Base-by-base conservation (phyloP, 92 coral and sea anemone genomes). In the Hydrozoanthus gracilis region DNA sequence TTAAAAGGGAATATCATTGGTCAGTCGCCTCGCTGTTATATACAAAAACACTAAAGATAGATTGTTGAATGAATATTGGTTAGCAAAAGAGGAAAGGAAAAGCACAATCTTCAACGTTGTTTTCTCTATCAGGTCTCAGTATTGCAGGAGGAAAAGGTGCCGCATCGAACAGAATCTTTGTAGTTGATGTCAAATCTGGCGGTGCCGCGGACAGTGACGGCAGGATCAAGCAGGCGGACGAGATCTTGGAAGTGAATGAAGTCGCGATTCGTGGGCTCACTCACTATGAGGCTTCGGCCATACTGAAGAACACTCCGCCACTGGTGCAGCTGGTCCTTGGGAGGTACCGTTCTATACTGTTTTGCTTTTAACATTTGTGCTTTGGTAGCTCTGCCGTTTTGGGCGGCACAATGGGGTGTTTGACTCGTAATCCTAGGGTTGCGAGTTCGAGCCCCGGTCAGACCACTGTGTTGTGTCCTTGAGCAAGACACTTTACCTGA, bases 61-160 rank as follows among this genome's bases (percentile, higher is more conserved):
- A 27, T 27, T 27, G 39, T 27, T 27, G 39, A 27, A 27, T 27
- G 39, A 27, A 27, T 27, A 27, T 27, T 27, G 0, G 39, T 27
- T 27, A 27, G 39, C 39, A 27, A 27, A 27, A 27, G 2, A 27
- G 39, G 39, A 27, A 27, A 27, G 39, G 39, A 0, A 27, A 27
- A 27, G 39, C 61, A 54, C 1, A 54, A 54, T 54, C 13, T 7
- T 54, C 13, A 54, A 7, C 61, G 13, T 2, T 13, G 2, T 54
- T 46, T 12, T 72, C 15, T 13, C 83, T 27, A 3, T 4, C 73
- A 96, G 99, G 99, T 8, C 79, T 97, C 86, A 97, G 99, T 77
- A 97, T 97, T 88, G 99, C 99, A 10, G 99, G 99, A 20, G 99
- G 99, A 17, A 95, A 95, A 76, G 99, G 99, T 4, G 98, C 97